Evolutionary conservation across 2,113 vertebrate genomes (phyloP), one percentile per base, ranked within the genome.

Genomic region (Chlorocebus sabaeus): DNA sequence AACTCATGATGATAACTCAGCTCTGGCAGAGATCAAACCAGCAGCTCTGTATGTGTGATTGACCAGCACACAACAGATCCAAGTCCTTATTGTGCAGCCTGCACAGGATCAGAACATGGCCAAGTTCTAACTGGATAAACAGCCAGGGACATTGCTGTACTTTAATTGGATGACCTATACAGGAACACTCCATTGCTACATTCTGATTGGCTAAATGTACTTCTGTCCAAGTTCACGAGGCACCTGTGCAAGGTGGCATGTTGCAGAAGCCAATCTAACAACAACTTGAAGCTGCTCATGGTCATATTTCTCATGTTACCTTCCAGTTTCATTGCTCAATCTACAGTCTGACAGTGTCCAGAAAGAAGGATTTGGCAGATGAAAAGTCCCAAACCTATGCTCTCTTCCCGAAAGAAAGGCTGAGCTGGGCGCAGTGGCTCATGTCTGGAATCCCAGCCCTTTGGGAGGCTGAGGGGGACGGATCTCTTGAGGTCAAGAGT

Each of bases 201-300:
- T 90, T 94, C 85, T 11, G 85, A 90, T 72, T 64, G 85, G 59
- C 89, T 73, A 55, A 64, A 27, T 22, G 45, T 22, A 38, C 79
- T 68, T 75, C 45, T 11, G 7, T 17, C 12, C 48, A 18, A 78
- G 72, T 61, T 84, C 61, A 0, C 6, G 27, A 72, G 59, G 18
- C 4, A 55, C 23, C 7, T 3, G 35, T 4, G 5, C 50, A 18
- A 52, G 8, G 7, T 2, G 18, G 23, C 22, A 3, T 8, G 45
- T 30, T 23, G 48, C 76, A 68, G 61, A 82, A 93, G 23, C 32
- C 45, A n/a, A 61, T 11, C 5, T 18, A 59, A 55, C n/a, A 61
- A 50, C 72, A 32, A 82, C 4, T 9, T 6, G 13, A 81, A 78
- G 96, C 94, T 57, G 43, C 43, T 81, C 45, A 0, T 3, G 1